phyloP scores from a whole-genome alignment of 2,797 vertebrate species.

The Hippocampus kuda region DNA sequence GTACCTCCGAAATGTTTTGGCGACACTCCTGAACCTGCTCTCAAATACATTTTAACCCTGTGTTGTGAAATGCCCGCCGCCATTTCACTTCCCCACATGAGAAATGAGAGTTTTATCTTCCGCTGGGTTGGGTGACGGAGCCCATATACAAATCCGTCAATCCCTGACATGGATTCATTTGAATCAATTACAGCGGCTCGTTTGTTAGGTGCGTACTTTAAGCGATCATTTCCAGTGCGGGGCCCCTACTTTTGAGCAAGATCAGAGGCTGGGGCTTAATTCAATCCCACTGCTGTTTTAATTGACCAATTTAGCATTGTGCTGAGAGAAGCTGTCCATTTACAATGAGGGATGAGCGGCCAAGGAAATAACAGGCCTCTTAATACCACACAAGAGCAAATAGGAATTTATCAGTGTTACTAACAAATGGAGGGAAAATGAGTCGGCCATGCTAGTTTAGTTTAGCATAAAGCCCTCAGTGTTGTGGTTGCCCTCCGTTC shows the following conservation, averaged over 20 bases:
- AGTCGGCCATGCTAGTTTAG: slow-evolving; percentile 41
- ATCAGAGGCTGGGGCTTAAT: slow-evolving; percentile 64
- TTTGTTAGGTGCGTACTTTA: slow-evolving; percentile 61
- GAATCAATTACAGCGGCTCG: slow-evolving; percentile 64
- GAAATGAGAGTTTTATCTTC: slow-evolving; percentile 23
- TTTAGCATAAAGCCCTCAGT: slow-evolving; percentile 30
- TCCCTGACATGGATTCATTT: slow-evolving; percentile 60
- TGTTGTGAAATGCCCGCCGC: neutral
- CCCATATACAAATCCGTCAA: slow-evolving; percentile 51
- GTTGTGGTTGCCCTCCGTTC: too few species aligned
- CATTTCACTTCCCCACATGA: slow-evolving; percentile 11
- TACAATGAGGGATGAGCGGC: slow-evolving; percentile 62
- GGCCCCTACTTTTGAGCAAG: slow-evolving; percentile 49
- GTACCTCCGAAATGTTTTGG: slow-evolving; percentile 13
- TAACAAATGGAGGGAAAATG: slow-evolving; percentile 48
- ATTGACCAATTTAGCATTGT: slow-evolving; percentile 71
- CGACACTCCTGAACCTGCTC: slow-evolving; percentile 20
- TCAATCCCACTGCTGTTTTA: slow-evolving; percentile 67
- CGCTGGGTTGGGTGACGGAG: neutral
- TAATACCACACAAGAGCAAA: slow-evolving; percentile 60
- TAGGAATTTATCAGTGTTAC: slow-evolving; percentile 57
- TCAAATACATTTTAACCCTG: slow-evolving; percentile 40
- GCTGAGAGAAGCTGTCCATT: slow-evolving; percentile 69
- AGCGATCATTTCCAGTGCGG: slow-evolving; percentile 59
- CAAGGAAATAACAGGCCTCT: slow-evolving; percentile 63